Percentiles rank a stretch among this genome's conserved stretches.
Evolutionary conservation across 2,888 invertebrate genomes (phyloP).

Genomic region (Plebejus argus): DNA sequence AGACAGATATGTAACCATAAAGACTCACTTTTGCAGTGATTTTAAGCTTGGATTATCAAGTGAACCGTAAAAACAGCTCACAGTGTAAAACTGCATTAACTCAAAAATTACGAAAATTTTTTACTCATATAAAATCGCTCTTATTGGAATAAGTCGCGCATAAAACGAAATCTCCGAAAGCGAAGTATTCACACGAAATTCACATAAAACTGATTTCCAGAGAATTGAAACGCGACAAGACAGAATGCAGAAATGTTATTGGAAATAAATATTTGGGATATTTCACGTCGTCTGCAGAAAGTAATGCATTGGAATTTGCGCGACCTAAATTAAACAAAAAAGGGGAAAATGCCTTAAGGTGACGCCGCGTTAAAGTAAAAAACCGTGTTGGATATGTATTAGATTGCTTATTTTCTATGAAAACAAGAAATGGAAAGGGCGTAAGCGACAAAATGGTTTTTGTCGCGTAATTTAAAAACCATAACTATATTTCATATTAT

Average conservation of each 20-base stretch:
- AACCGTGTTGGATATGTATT: too few relatives aligned
- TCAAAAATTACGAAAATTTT: neutral
- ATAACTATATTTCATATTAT: too few relatives aligned
- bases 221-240: neutral
- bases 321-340: neutral
- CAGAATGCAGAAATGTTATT: neutral
- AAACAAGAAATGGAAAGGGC: too few relatives aligned
- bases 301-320: neutral
- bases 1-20: too few relatives aligned
- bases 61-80: neutral
- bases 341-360: too few relatives aligned
- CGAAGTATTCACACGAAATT: neutral
- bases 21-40: neutral
- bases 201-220: neutral
- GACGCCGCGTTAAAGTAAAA: too few relatives aligned
- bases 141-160: neutral
- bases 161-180: neutral
- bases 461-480: too few relatives aligned
- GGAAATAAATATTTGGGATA: slow-evolving; percentile 1
- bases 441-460: too few relatives aligned
- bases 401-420: too few relatives aligned
- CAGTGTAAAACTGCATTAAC: neutral
- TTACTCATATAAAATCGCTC: neutral
- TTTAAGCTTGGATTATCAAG: neutral
- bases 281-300: neutral